Evolutionary conservation across 2,797 vertebrate genomes (phyloP), one percentile per base, ranked within the genome.

Genomic region (Chrosomus eos): DNA sequence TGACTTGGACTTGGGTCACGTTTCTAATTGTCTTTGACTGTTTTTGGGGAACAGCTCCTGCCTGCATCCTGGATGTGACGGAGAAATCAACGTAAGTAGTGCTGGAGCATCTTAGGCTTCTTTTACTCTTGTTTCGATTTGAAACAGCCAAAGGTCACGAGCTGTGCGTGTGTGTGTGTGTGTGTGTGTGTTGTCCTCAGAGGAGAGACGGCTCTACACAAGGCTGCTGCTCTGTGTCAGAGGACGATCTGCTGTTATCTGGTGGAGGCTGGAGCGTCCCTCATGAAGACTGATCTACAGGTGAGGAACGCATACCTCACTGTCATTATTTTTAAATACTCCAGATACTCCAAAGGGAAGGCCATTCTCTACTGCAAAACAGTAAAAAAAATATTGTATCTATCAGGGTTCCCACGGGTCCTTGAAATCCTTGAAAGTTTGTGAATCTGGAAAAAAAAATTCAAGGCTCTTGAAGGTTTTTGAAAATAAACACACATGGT

Each of bases 241-340:
- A 97, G 96, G 85, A 97, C 95, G 79, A 97, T 98, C 93, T 99
- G 97, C 91, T 95, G 96, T 93, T 96, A 95, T 93, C 96, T 99
- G 78, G 97, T 99, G 93, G 97, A 99, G 90, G 98, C 95, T 0
- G 98, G 98, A 62, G 98, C 98, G 1, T 99, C 98, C 0, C 96
- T 99, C 85, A 97, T 97, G 94, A 99, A 97, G 94, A 97, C 97
- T 0, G 97, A 99, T 92, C 94, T 97, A 88, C 97, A 97, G 97
- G 98, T 99, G 92, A 36, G 36, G 36, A 36, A 79, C 48, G 21
- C 26, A 40, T 7, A 8, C 36, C 28, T 31, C 13, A 21, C 5
- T 36, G 3, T 40, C 16, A 77, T 18, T 4, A 18, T 36, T 26
- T 60, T 40, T 3, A 53, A 21, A 14, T 21, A 21, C 5, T 53